Evolutionary conservation across 2,888 invertebrate genomes (phyloP).

Genomic region (Onthophagus sagittarius): DNA sequence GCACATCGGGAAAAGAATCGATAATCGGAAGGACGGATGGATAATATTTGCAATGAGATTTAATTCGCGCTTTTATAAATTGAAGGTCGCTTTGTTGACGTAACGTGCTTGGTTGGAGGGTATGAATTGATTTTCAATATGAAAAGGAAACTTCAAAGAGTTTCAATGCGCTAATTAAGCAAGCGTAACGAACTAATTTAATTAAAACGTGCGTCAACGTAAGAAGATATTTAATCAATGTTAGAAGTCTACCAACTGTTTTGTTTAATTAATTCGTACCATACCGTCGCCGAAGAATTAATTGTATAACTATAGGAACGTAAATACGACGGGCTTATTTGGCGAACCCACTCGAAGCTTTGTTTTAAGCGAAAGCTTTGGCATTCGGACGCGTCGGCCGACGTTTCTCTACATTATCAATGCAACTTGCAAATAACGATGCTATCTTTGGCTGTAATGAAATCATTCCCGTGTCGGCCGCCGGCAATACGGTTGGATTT

Average conservation of each 20-base stretch:
- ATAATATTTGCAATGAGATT: not conserved
- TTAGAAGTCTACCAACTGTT: not conserved
- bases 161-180: not conserved
- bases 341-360: not conserved
- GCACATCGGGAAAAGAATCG: not conserved
- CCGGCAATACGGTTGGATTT: constrained; percentile 10
- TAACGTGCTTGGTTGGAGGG: not conserved
- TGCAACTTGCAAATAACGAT: constrained; percentile 14
- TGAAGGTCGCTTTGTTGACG: not conserved
- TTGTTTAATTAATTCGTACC: not conserved
- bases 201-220: not conserved
- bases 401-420: constrained; percentile 2
- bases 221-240: not conserved
- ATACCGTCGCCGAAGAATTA: not conserved
- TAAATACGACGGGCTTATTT: not conserved
- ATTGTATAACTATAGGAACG: not conserved
- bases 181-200: not conserved
- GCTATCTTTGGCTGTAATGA: constrained; percentile 16
- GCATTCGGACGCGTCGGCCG: not conserved
- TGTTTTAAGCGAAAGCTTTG: not conserved
- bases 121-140: not conserved
- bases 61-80: not conserved
- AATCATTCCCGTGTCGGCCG: constrained; percentile 15
- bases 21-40: not conserved
- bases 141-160: not conserved